Conservation (phyloP, 2,113 vertebrate genomes). For the Cettia cetti region DNA sequence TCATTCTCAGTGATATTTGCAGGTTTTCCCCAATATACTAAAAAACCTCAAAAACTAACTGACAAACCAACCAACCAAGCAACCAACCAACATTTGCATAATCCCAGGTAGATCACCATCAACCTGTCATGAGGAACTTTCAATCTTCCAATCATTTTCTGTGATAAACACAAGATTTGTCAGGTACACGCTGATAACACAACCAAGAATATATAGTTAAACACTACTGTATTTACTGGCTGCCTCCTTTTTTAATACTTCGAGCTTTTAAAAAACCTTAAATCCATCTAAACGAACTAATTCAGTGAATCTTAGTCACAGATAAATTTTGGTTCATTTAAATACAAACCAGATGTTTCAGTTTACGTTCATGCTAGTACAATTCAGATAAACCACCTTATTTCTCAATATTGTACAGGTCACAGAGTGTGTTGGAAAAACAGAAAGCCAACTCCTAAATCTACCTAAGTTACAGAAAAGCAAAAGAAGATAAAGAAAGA, state of each 20-base stretch:
- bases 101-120: not conserved
- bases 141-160: not conserved
- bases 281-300: not conserved
- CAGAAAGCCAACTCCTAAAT: not conserved
- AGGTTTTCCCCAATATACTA: not conserved
- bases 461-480: not conserved
- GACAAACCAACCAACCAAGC: not conserved
- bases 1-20: not conserved
- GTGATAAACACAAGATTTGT: not conserved
- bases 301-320: not conserved
- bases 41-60: not conserved
- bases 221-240: not conserved
- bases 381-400: not conserved
- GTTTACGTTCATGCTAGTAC: not conserved
- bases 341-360: not conserved
- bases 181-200: not conserved
- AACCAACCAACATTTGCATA: not conserved
- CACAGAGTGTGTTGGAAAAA: not conserved
- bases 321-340: not conserved
- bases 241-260: not conserved
- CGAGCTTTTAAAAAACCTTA: not conserved
- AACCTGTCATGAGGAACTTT: not conserved
- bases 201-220: not conserved
- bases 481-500: not conserved
- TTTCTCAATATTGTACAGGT: not conserved